Evolutionary conservation across 1,140 invertebrate species (phyloP), one percentile per base, ranked within the genome.

Genomic region (Anoplophora glabripennis): DNA sequence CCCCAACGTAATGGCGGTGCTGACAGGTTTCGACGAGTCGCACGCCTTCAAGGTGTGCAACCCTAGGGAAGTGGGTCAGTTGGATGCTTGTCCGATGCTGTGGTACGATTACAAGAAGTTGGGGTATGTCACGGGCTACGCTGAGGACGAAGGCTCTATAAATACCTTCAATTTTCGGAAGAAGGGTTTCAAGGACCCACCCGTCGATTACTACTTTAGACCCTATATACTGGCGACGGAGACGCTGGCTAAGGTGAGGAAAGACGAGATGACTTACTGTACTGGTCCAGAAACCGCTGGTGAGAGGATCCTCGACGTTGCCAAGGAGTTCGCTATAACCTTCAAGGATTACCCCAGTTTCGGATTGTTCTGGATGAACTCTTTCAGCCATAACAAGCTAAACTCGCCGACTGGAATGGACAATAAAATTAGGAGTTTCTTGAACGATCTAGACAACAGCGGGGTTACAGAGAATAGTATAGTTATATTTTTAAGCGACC

Each of bases 401-500:
- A 87, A 85, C 63, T 77, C 77, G 0, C 78, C 83, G 0, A 79
- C 79, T 2, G 72, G 79, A 2, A 80, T 86, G 69, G 87, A 89
- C 59, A 58, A 68, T 0, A 73, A 77, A 37, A 65, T 86, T 3
- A 57, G 73, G 0, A 48, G 68, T 2, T 85, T 81, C 52, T 77
- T 88, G n/a, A 61, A 78, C 45, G 71, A 75, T 5, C 37, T 74
- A 14, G 57, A 41, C 4, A 36, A 61, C 14, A 38, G 40, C 3
- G 78, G 78, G 0, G 64, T 79, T 0, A 61, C 84, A 52, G 80
- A 86, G 34, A 84, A 84, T 47, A 82, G 83, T 0, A 77, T 81
- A 52, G 72, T 84, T 57, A 69, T 95, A 0, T 86, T 93, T 21
- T 76, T 92, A 57, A 92, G 90, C 66, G 93, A 96, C 69, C 93